Conservation (phyloP, 2,888 invertebrate species). For the Cheilosia pagana region DNA sequence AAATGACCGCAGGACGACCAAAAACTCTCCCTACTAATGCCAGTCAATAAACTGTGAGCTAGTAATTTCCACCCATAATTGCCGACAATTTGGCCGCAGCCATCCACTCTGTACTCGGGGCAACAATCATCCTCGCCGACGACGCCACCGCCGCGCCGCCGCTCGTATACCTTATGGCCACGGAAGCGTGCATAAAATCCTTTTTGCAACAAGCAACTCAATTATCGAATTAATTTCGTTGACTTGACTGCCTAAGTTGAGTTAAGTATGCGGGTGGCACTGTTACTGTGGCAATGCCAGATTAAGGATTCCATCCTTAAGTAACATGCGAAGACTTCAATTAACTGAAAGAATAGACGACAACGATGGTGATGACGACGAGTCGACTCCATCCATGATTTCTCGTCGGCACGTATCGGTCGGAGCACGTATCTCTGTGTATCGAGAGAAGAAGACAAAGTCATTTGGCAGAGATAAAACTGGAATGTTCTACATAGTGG, state of each 20-base stretch:
- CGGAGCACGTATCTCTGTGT: constrained; percentile 64
- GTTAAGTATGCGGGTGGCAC: constrained; percentile 65
- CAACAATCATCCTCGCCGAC: constrained; percentile 26
- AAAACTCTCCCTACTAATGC: constrained; percentile 30
- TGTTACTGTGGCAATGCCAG: constrained; percentile 50
- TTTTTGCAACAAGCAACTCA: constrained; percentile 72
- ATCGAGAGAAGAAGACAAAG: constrained; percentile 67
- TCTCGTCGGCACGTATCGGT: constrained; percentile 61
- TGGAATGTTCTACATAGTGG: constrained; percentile 5
- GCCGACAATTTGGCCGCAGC: constrained; percentile 55
- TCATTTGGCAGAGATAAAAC: constrained; percentile 73
- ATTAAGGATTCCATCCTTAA: constrained; percentile 73
- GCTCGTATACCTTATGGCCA: constrained; percentile 19
- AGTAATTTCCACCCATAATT: constrained; percentile 61
- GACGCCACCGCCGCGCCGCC: neutral
- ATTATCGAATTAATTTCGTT: constrained; percentile 75
- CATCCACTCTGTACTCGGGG: constrained; percentile 1
- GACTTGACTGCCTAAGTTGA: constrained; percentile 73
- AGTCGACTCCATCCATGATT: constrained; percentile 46
- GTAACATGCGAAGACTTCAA: constrained; percentile 74
- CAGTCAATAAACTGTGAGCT: constrained; percentile 54
- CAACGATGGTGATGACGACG: constrained; percentile 11
- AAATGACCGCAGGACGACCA: constrained; percentile 26
- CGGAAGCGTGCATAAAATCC: constrained; percentile 64
- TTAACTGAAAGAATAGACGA: constrained; percentile 69